These are phyloP conservation scores for Lycia hirtaria DNA, from an alignment of 2,888 invertebrate genomes.

Conservation along the genomic window DNA sequence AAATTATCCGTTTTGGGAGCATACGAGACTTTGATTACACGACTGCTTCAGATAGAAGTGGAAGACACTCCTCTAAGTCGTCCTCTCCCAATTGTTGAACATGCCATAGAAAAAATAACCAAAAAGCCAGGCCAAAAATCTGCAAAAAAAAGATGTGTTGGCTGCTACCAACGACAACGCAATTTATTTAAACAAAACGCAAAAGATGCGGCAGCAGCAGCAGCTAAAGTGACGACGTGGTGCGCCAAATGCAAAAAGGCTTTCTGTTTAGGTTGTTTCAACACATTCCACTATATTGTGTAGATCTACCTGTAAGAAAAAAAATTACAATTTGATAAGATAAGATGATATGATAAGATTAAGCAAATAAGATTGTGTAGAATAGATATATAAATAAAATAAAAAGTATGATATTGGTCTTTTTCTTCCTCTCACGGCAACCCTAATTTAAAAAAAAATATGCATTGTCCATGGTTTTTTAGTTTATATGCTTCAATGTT, in stretches of 20 bases:
- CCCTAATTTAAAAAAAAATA: no score
- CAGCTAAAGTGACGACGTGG: slow-evolving; percentile 4
- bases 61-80: slow-evolving; percentile 5
- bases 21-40: slow-evolving; percentile 5
- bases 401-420: background rate
- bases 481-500: slow-evolving; percentile 13
- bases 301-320: slow-evolving; percentile 4
- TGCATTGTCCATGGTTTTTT: background rate
- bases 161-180: no score
- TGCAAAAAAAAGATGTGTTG: background rate
- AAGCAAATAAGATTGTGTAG: background rate
- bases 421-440: no score
- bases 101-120: background rate
- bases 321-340: slow-evolving; percentile 4
- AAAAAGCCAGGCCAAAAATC: no score
- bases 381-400: slow-evolving; percentile 3
- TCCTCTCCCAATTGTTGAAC: slow-evolving; percentile 3
- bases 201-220: slow-evolving; percentile 5
- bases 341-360: background rate
- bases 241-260: slow-evolving; percentile 4
- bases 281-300: no score
- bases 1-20: slow-evolving; percentile 1
- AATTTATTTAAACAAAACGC: slow-evolving; percentile 1
- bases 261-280: background rate
- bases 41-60: background rate